Conservation (phyloP, 1,140 invertebrate genomes). For the Pentalonia nigronervosa region DNA sequence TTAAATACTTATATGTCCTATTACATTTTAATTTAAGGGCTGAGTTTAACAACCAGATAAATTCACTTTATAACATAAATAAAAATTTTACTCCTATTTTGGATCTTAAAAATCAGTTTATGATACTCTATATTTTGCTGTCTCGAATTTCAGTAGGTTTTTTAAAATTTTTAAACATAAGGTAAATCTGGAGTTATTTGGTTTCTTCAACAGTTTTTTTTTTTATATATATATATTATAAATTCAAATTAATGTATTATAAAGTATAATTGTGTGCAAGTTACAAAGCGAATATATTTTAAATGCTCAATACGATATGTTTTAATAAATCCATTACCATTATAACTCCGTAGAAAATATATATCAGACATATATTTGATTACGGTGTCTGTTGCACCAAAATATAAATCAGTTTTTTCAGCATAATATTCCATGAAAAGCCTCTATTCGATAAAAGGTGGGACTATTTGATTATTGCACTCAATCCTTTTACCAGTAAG, state of each 20-base stretch:
- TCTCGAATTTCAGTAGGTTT: not conserved
- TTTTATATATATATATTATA: not conserved
- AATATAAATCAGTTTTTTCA: not conserved
- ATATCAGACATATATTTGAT: not conserved
- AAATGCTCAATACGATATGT: not conserved
- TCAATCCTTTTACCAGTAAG: not conserved
- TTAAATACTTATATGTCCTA: not conserved
- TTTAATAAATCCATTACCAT: not conserved
- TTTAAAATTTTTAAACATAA: not conserved
- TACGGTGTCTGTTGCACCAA: not conserved
- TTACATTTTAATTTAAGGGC: not conserved
- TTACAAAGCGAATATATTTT: not conserved
- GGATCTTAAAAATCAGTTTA: not conserved
- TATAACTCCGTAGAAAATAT: not conserved
- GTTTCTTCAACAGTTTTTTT: not conserved
- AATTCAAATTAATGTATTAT: not conserved
- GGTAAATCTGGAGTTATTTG: not conserved
- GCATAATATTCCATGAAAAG: not conserved
- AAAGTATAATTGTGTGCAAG: not conserved
- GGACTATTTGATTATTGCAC: too few relatives aligned
- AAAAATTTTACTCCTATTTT: not conserved
- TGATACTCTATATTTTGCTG: not conserved
- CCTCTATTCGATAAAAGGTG: not conserved
- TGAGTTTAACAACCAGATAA: not conserved
- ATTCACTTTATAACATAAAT: not conserved